phyloP scores from a whole-genome alignment of 2,797 vertebrate species.

The Heterohyrax brucei region DNA sequence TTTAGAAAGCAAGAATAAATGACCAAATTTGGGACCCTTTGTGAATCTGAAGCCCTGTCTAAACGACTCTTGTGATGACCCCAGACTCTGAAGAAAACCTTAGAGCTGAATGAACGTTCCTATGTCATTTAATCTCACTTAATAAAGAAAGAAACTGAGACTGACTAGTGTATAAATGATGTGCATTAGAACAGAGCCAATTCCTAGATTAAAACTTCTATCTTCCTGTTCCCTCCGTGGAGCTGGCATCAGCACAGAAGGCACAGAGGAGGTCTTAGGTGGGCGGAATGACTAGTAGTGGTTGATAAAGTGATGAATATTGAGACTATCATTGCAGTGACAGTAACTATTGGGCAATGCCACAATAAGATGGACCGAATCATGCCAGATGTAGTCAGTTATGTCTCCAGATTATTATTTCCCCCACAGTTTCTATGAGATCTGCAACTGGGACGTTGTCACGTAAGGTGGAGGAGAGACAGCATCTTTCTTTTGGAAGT shows the following conservation, averaged over 20 bases:
- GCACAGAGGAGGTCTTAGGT: neutral
- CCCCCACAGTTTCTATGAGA: slow-evolving; percentile 58
- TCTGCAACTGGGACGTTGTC: neutral
- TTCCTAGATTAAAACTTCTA: neutral
- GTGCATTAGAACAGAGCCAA: neutral
- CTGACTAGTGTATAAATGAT: neutral
- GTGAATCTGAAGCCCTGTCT: neutral
- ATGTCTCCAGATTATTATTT: slow-evolving; percentile 78
- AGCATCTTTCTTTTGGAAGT: neutral
- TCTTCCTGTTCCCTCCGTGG: neutral
- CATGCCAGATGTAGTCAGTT: slow-evolving; percentile 76
- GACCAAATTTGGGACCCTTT: neutral
- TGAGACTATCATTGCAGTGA: neutral
- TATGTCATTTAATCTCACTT: neutral
- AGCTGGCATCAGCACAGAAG: neutral
- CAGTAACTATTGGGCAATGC: slow-evolving; percentile 32
- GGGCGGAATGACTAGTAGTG: neutral
- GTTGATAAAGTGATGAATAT: neutral
- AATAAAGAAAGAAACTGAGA: slow-evolving; percentile 33
- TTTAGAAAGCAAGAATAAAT: neutral
- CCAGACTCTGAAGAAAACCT: neutral
- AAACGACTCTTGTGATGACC: neutral
- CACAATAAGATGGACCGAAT: slow-evolving; percentile 84
- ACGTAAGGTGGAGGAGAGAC: neutral
- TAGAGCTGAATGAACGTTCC: neutral